Evolutionary conservation across 2,888 invertebrate genomes (phyloP), one percentile per base, ranked within the genome.

Genomic region (Drosophila anomalata): DNA sequence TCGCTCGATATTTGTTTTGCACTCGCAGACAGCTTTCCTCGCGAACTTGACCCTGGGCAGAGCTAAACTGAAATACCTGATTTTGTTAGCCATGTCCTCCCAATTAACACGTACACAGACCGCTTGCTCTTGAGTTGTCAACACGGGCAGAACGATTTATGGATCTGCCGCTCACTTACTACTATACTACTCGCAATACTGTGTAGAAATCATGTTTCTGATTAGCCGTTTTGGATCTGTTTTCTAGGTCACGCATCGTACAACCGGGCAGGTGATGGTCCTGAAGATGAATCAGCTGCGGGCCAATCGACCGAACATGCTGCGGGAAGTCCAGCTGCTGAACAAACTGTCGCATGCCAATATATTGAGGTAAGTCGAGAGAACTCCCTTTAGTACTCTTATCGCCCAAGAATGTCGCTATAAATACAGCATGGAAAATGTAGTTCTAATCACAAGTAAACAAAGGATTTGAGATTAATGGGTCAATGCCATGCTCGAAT

Each of bases 241-340:
- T 71, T 94, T 94, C 47, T 93, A 97, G 97, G 98, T 98, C 91
- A 97, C 97, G 77, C 98, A 98, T 93, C 95, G 96, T 91, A 95
- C 96, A 81, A 97, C 97, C 60, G 96, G 96, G 87, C 95, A 97
- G 91, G 97, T 98, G 90, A 98, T 98, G 98, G 98, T 98, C 92
- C 95, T 98, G 90, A 98, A 98, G 93, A 97, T 97, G 96, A 97
- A 98, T 93, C 95, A 97, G 92, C 95, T 97, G 91, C 94, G 96
- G 75, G 97, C 97, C 86, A 98, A 98, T 93, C 94, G 98, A 89
- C 97, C 97, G 85, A 98, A 97, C 93, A 98, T 98, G 96, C 94
- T 98, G 89, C 96, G 98, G 90, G 98, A 98, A 93, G 98, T 98
- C 78, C 98, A 98, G 93, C 95, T 98, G 87, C 97, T 98, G 96